Conservation (phyloP, 2,797 vertebrate species). For the Hippoglossus hippoglossus region DNA sequence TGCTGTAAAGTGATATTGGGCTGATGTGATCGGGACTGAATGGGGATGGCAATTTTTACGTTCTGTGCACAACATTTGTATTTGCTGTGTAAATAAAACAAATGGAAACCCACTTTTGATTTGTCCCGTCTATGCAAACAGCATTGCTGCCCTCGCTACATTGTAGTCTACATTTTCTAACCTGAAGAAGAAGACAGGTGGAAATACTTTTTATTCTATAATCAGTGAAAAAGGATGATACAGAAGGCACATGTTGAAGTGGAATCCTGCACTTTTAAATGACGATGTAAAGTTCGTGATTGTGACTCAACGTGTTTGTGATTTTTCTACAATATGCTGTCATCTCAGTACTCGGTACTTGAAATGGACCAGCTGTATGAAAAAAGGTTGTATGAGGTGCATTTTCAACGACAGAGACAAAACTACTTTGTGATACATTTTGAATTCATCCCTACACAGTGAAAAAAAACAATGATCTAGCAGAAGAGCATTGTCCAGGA, state of each 20-base stretch:
- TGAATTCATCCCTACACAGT: neutral
- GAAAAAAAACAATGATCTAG: neutral
- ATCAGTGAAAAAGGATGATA: neutral
- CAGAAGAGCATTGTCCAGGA: no score
- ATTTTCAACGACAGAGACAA: neutral
- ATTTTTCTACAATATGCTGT: neutral
- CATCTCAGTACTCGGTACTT: no score
- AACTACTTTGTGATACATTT: neutral
- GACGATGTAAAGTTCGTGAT: no score
- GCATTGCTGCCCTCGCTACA: neutral
- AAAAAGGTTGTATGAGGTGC: neutral
- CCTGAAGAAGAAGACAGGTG: no score
- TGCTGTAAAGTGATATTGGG: slow-evolving; percentile 39
- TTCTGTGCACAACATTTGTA: slow-evolving; percentile 77
- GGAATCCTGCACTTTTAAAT: no score
- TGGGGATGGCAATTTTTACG: slow-evolving; percentile 68
- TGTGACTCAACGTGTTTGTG: neutral
- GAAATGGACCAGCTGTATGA: no score
- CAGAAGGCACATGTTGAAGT: slow-evolving; percentile 39
- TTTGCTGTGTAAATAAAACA: slow-evolving; percentile 78
- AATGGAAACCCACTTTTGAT: slow-evolving; percentile 32
- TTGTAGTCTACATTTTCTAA: no score
- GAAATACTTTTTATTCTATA: no score
- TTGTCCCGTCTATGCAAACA: neutral
- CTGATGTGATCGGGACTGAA: slow-evolving; percentile 43